A percentile compares a stretch with the other conserved stretches of the same genome.
Evolutionary conservation across 1,140 invertebrate species (phyloP).

Genomic region (Zaprionus taronus): DNA sequence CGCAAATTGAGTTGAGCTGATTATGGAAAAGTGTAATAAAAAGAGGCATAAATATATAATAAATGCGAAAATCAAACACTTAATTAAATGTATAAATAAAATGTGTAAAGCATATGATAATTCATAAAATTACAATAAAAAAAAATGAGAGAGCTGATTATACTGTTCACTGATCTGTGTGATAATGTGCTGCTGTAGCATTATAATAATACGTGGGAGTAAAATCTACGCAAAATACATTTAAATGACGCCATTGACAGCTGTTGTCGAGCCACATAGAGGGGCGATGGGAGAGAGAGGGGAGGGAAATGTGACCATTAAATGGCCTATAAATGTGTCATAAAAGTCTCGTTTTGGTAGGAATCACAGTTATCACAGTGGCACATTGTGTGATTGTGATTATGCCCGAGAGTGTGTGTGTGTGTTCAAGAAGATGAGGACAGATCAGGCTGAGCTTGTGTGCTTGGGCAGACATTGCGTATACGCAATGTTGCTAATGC

Average conservation of each 20-base stretch:
- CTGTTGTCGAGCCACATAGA: constrained; percentile 21
- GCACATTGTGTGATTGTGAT: constrained; percentile 59
- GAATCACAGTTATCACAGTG: constrained; percentile 41
- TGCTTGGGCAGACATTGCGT: constrained; percentile 24
- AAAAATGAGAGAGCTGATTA: neutral
- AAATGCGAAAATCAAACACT: constrained; percentile 8
- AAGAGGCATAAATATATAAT: neutral
- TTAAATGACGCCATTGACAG: constrained; percentile 36
- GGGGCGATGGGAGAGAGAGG: neutral
- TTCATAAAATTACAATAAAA: neutral
- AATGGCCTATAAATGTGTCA: constrained; percentile 48
- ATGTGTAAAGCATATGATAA: constrained; percentile 15
- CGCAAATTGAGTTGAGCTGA: neutral
- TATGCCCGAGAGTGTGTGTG: constrained; percentile 12
- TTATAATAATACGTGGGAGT: neutral
- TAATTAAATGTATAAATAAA: constrained; percentile 31
- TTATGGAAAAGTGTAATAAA: neutral
- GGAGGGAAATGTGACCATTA: constrained; percentile 17
- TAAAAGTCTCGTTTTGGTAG: constrained; percentile 37
- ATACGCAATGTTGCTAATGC: constrained; percentile 63
- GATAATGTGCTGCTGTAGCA: constrained; percentile 3
- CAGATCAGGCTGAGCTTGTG: neutral
- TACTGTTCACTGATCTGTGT: constrained; percentile 13
- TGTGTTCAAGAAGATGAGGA: neutral
- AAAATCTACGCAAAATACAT: constrained; percentile 18